These are phyloP conservation scores for Cerastis leucographa DNA, from an alignment of 2,888 invertebrate genomes.

Conservation along the genomic window DNA sequence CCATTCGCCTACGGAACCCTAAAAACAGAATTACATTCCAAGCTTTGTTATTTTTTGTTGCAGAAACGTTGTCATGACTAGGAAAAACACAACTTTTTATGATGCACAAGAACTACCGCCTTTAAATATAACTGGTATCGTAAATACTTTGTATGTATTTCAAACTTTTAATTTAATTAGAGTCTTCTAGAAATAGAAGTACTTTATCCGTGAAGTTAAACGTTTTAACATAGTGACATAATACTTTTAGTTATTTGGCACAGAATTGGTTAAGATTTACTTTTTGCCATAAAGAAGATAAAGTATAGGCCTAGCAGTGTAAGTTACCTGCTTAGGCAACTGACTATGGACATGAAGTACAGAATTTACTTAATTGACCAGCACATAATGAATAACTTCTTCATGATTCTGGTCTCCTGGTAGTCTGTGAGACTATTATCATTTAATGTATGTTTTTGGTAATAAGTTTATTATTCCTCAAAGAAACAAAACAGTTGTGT, in stretches of 20 bases:
- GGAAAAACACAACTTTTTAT: conserved; percentile 37
- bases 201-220: not conserved
- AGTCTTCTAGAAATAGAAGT: conserved; percentile 16
- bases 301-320: not conserved
- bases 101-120: conserved; percentile 42
- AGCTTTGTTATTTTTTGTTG: conserved; percentile 41
- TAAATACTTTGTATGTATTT: conserved; percentile 25
- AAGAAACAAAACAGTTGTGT: no score
- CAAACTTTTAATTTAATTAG: not conserved
- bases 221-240: not conserved
- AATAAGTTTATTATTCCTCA: no score
- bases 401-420: no score
- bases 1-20: no score
- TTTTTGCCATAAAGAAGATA: not conserved
- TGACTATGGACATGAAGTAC: not conserved
- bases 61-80: conserved; percentile 35
- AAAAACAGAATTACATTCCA: conserved; percentile 30
- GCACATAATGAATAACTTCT: not conserved
- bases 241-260: not conserved
- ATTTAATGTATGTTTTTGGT: no score
- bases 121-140: conserved; percentile 20
- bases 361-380: not conserved
- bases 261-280: not conserved
- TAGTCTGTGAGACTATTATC: no score
- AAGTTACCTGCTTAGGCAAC: not conserved